Conservation (phyloP, 2,888 invertebrate genomes). For the Pecten maximus region DNA sequence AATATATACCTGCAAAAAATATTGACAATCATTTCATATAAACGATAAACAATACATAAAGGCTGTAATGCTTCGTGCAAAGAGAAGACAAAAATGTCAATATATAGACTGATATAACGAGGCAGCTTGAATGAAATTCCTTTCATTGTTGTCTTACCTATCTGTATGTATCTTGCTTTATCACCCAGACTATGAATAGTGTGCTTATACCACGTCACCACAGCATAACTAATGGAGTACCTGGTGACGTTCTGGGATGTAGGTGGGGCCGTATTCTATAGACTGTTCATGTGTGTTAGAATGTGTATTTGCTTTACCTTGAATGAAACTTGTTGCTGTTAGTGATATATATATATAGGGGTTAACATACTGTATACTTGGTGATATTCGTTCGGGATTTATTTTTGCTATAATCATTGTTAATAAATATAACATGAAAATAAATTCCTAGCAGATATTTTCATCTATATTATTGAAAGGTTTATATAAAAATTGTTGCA, state of each 20-base stretch:
- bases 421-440: no score
- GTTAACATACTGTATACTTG: no score
- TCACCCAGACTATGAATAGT: not conserved
- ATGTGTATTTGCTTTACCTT: not conserved
- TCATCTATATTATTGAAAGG: no score
- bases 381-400: no score
- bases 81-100: not conserved
- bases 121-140: constrained; percentile 28
- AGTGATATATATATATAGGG: no score
- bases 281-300: not conserved
- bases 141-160: constrained; percentile 1
- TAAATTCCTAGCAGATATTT: no score
- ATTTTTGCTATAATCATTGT: no score
- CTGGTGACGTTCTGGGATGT: not conserved
- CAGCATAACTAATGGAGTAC: not conserved
- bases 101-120: not conserved
- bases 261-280: not conserved
- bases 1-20: no score
- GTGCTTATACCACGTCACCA: not conserved
- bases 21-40: no score
- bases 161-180: not conserved
- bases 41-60: no score
- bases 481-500: no score
- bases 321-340: not conserved
- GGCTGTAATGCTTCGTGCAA: not conserved